phyloP scores from a whole-genome alignment of 2,113 vertebrate species.

The Odocoileus hemionus region DNA sequence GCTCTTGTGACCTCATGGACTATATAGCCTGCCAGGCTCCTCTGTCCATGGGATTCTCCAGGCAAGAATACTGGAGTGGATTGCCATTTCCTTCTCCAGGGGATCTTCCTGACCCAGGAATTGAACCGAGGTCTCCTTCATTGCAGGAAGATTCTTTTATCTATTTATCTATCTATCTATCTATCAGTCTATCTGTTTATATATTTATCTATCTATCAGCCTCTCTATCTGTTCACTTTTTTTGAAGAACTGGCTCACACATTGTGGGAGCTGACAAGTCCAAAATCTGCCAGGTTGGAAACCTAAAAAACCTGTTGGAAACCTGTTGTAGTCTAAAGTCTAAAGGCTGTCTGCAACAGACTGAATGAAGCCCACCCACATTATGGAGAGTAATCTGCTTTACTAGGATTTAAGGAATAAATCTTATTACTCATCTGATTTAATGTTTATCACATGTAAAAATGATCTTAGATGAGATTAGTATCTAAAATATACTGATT shows the following conservation, averaged over 20 bases:
- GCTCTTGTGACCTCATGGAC: neutral
- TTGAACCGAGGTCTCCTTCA: fast-evolving
- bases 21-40: neutral
- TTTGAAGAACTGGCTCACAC: neutral
- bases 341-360: neutral
- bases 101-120: neutral
- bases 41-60: neutral
- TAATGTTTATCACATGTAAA: neutral
- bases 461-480: neutral
- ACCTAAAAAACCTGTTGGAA: neutral
- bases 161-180: neutral
- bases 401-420: neutral
- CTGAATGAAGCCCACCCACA: neutral
- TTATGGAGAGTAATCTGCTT: neutral
- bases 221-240: neutral
- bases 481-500: neutral
- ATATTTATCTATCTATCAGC: neutral
- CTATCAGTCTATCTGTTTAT: neutral
- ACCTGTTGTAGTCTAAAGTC: neutral
- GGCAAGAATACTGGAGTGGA: neutral
- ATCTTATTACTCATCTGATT: neutral
- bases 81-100: neutral
- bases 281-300: neutral
- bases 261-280: neutral
- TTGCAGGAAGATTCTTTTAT: neutral